A percentile compares a stretch with the other conserved stretches of the same genome.
phyloP scores from a whole-genome alignment of 2,113 vertebrate genomes.

The Leucopternis melanops region DNA sequence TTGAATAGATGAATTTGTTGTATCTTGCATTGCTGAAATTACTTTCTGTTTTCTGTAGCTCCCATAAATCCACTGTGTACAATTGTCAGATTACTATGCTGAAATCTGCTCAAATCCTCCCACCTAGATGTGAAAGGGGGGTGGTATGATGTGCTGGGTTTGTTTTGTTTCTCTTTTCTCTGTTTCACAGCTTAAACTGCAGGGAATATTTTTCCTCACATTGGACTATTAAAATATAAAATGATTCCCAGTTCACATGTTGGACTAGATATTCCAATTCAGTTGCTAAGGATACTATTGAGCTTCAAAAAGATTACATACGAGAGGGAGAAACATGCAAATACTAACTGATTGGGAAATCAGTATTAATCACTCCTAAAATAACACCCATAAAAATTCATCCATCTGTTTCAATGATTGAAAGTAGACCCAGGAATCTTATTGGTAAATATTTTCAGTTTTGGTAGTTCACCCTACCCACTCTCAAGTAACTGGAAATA shows the following conservation, averaged over 20 bases:
- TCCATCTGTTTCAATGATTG: neutral
- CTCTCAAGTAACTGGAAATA: neutral
- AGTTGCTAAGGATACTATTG: neutral
- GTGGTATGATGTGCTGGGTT: neutral
- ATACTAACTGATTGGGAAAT: neutral
- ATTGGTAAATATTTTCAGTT: neutral
- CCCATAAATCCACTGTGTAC: neutral
- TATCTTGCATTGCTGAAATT: neutral
- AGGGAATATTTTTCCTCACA: neutral
- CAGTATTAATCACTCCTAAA: neutral
- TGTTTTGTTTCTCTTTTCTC: neutral
- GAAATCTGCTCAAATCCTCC: neutral
- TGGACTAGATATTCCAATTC: neutral
- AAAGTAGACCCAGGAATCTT: neutral
- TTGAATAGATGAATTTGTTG: neutral
- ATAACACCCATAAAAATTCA: neutral
- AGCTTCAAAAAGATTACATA: neutral
- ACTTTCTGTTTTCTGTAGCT: neutral
- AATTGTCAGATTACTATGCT: neutral
- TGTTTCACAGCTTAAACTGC: neutral
- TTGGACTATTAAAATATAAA: neutral
- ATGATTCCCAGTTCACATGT: neutral
- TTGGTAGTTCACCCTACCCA: neutral
- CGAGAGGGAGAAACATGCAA: neutral
- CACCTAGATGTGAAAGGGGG: neutral